A percentile compares a stretch with the other conserved stretches of the same genome.
phyloP scores from a whole-genome alignment of 2,113 vertebrate genomes.

The Penelope pileata region DNA sequence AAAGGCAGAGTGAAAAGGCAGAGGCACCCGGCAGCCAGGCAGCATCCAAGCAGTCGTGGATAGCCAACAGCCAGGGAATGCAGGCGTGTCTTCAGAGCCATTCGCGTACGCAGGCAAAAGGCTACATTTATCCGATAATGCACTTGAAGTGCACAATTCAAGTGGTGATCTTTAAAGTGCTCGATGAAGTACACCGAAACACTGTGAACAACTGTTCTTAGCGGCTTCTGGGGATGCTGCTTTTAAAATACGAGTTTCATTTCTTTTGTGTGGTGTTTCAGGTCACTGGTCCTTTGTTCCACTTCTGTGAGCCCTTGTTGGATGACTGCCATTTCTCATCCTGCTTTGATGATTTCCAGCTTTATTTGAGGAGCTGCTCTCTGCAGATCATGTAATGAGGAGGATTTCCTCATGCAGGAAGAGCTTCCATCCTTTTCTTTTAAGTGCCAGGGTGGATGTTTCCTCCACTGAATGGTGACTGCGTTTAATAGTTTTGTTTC shows the following conservation, averaged over 20 bases:
- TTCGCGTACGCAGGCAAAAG: rapidly evolving
- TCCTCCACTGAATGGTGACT: neutral
- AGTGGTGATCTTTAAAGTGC: neutral
- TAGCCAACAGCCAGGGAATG: rapidly evolving
- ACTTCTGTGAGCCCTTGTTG: neutral
- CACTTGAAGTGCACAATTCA: neutral
- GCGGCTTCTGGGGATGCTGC: neutral
- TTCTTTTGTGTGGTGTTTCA: neutral
- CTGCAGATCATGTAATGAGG: neutral
- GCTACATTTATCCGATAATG: rapidly evolving
- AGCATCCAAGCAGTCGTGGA: rapidly evolving
- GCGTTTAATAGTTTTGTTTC: neutral
- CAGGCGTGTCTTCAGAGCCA: neutral
- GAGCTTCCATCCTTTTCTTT: neutral
- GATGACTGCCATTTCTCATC: neutral
- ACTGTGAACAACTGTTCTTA: neutral
- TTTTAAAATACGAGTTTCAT: neutral
- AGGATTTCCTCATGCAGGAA: constrained; percentile 11
- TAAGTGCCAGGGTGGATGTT: neutral
- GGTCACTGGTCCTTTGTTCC: constrained; percentile 7
- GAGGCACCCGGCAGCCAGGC: rapidly evolving
- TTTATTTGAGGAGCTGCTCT: neutral
- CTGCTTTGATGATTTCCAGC: neutral
- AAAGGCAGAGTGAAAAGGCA: too few species aligned
- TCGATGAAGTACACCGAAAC: rapidly evolving